Conservation (phyloP, 2,113 vertebrate genomes). For the Phocoena sinus region DNA sequence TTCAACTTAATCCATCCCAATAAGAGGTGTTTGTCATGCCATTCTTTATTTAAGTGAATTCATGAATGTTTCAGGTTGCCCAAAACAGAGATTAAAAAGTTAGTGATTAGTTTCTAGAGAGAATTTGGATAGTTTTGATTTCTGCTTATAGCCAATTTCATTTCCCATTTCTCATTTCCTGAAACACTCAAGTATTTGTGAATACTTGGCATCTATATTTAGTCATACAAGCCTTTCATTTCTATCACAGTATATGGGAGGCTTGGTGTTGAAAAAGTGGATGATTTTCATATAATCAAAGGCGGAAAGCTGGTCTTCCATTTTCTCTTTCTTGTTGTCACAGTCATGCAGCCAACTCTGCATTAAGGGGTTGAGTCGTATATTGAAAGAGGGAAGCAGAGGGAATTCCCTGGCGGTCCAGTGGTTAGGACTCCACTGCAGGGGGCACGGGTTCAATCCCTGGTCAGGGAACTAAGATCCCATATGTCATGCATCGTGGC, state of each 20-base stretch:
- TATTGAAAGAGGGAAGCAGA: not conserved
- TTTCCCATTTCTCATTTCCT: constrained; percentile 46
- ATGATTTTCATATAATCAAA: not conserved
- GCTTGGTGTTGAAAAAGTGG: not conserved
- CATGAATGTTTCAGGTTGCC: not conserved
- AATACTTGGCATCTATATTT: not conserved
- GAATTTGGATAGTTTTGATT: constrained; percentile 43
- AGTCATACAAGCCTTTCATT: not conserved
- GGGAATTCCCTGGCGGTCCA: not conserved
- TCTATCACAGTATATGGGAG: not conserved
- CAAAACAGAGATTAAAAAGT: constrained; percentile 11
- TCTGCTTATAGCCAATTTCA: constrained; percentile 50
- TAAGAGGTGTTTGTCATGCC: not conserved
- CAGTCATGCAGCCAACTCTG: not conserved
- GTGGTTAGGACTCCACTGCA: not conserved
- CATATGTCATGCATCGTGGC: not conserved
- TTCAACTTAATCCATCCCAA: not conserved
- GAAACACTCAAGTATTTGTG: not conserved
- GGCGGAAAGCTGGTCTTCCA: not conserved
- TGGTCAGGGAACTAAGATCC: not conserved
- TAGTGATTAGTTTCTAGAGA: constrained; percentile 4
- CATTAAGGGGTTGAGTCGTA: not conserved
- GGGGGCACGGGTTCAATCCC: not conserved
- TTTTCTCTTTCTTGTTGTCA: not conserved
- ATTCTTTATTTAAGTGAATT: constrained; percentile 1